These are phyloP conservation scores for Amblyopsis rosae DNA, from an alignment of 2,113 vertebrate species.

Conservation along the genomic window DNA sequence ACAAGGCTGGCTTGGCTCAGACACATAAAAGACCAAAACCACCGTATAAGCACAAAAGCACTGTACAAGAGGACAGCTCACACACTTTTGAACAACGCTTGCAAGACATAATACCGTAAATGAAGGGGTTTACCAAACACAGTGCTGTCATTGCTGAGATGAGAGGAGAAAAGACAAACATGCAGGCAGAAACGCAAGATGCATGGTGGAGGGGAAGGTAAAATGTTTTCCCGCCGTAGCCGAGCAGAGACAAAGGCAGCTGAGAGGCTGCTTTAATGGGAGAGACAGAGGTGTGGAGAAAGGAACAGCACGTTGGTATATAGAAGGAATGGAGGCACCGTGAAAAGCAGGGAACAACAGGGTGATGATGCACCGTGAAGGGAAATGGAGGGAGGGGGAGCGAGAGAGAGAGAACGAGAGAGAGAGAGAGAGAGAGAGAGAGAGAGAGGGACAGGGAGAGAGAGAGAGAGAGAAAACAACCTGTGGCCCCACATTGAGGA, in stretches of 20 bases:
- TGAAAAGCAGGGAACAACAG: constrained; percentile 60
- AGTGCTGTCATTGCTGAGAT: not conserved
- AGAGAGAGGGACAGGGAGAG: not conserved
- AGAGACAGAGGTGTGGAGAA: constrained; percentile 58
- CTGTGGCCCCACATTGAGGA: constrained; percentile 50
- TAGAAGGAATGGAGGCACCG: constrained; percentile 43
- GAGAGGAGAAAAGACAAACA: constrained; percentile 25
- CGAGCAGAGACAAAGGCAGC: constrained; percentile 39
- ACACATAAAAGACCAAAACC: too few species aligned
- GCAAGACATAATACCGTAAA: too few species aligned
- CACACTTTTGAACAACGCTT: too few species aligned
- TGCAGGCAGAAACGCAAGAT: constrained; percentile 3
- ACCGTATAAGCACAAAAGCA: too few species aligned
- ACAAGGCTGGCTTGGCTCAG: not conserved
- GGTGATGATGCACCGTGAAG: constrained; percentile 68
- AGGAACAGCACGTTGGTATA: constrained; percentile 51
- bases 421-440: not conserved
- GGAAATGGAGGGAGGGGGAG: constrained; percentile 18
- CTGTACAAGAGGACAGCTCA: too few species aligned
- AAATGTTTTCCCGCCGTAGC: constrained; percentile 59
- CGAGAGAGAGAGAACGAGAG: constrained; percentile 4
- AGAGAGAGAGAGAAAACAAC: constrained; percentile 52
- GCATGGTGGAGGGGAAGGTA: constrained; percentile 12
- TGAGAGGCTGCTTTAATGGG: constrained; percentile 53
- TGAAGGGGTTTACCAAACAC: too few species aligned